Percentiles rank a stretch among this genome's conserved stretches.
Evolutionary conservation across 2,797 vertebrate species (phyloP).

Genomic region (Arnoldichthys spilopterus): DNA sequence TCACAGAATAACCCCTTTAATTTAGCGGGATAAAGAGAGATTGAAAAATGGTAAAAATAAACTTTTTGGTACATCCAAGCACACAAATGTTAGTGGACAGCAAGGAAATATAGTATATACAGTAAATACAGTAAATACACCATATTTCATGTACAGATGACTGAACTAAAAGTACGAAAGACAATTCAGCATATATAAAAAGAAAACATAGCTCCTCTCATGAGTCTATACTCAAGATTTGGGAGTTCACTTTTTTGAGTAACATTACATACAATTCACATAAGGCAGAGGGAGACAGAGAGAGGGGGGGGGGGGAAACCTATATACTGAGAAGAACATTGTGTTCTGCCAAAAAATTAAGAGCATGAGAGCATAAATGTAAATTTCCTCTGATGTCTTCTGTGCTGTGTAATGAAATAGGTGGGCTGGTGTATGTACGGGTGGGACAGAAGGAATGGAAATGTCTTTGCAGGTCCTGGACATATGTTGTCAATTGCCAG

Average conservation of each 20-base stretch:
- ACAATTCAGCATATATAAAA: no score
- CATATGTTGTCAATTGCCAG: neutral
- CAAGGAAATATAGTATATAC: no score
- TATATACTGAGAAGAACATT: neutral
- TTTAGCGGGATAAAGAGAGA: no score
- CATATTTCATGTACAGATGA: no score
- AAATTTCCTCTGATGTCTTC: neutral
- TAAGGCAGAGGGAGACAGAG: no score
- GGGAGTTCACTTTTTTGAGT: neutral
- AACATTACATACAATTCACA: neutral
- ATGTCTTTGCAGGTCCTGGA: neutral
- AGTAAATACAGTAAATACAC: no score
- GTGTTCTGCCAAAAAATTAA: neutral
- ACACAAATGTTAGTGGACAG: no score
- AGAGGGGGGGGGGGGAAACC: neutral
- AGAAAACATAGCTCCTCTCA: neutral
- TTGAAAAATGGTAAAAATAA: no score
- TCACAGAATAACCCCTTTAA: no score
- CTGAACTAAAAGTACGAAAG: no score
- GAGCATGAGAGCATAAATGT: neutral
- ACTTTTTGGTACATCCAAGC: no score
- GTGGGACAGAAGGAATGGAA: neutral
- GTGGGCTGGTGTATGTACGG: neutral
- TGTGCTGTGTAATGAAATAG: neutral
- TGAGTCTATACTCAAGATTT: neutral